Percentiles rank a stretch among this genome's conserved stretches.
These are phyloP conservation scores for Prunella strophiata DNA, from an alignment of 2,797 vertebrate species.

Conservation along the genomic window DNA sequence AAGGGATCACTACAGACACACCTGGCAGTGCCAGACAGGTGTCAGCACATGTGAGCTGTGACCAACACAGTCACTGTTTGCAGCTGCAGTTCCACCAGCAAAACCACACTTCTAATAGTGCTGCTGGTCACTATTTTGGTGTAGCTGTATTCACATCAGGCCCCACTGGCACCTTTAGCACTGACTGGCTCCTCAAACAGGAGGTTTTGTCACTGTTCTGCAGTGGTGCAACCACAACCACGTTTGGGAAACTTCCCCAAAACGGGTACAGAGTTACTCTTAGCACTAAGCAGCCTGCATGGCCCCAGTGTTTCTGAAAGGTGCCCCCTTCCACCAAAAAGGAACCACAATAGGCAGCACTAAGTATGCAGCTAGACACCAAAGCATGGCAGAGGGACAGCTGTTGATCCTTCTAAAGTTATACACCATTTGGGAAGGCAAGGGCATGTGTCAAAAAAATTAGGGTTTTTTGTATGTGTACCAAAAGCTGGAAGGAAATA, in stretches of 20 bases:
- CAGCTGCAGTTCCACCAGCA: not conserved
- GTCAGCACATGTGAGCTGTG: fast-evolving
- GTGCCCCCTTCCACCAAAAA: not conserved
- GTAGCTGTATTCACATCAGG: not conserved
- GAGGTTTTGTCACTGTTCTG: not conserved
- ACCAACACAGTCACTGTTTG: not conserved
- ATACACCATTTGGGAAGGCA: not conserved
- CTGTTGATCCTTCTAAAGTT: not conserved
- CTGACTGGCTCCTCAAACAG: not conserved
- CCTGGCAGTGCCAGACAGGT: fast-evolving
- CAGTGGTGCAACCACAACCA: not conserved
- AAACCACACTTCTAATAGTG: not conserved
- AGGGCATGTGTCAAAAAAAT: not conserved
- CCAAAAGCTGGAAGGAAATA: not conserved
- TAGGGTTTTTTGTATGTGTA: fast-evolving
- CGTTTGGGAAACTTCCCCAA: not conserved
- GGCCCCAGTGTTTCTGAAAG: not conserved
- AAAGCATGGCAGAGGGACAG: not conserved
- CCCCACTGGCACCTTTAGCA: not conserved
- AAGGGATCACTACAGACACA: not conserved
- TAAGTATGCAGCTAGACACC: not conserved
- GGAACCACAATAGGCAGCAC: not conserved
- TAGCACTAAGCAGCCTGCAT: not conserved
- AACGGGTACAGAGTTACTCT: not conserved
- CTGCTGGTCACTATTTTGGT: not conserved